A percentile compares a stretch with the other conserved stretches of the same genome.
phyloP scores from a whole-genome alignment of 1,140 invertebrate genomes.

The Drosophila sulfurigaster region DNA sequence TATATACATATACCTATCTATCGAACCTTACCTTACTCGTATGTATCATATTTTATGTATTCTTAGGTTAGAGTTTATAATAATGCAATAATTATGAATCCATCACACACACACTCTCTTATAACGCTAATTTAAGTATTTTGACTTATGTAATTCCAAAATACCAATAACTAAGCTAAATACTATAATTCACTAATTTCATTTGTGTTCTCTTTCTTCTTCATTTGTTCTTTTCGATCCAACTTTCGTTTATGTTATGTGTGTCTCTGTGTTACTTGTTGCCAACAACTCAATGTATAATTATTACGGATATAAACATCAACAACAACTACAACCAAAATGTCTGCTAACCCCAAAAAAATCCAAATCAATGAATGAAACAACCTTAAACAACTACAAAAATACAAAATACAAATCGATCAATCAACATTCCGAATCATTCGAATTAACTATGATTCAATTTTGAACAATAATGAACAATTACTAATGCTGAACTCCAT shows the following conservation, averaged over 20 bases:
- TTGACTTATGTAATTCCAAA: constrained; percentile 6
- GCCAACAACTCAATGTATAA: constrained; percentile 25
- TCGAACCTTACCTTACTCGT: background rate
- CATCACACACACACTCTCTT: background rate
- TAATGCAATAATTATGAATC: background rate
- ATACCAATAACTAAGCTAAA: constrained; percentile 9
- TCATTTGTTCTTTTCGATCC: constrained; percentile 51
- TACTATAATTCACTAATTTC: constrained; percentile 67
- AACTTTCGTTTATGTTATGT: constrained; percentile 63
- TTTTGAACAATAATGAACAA: constrained; percentile 53
- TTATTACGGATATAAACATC: constrained; percentile 23
- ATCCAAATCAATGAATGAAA: constrained; percentile 33
- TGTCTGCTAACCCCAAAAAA: constrained; percentile 61
- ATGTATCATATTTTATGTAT: constrained; percentile 26
- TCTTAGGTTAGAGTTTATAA: constrained; percentile 8
- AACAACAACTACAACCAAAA: constrained; percentile 46
- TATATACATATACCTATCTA: background rate
- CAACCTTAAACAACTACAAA: constrained; percentile 14
- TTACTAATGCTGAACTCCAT: constrained; percentile 39
- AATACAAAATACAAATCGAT: constrained; percentile 19
- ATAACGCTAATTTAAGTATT: constrained; percentile 22
- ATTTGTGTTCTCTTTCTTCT: constrained; percentile 78
- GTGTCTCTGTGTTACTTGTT: constrained; percentile 50
- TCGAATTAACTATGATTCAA: constrained; percentile 35
- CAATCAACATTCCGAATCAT: constrained; percentile 54